These are phyloP conservation scores for Dendrocincla tyrannina DNA, from an alignment of 2,797 vertebrate genomes.

Conservation along the genomic window DNA sequence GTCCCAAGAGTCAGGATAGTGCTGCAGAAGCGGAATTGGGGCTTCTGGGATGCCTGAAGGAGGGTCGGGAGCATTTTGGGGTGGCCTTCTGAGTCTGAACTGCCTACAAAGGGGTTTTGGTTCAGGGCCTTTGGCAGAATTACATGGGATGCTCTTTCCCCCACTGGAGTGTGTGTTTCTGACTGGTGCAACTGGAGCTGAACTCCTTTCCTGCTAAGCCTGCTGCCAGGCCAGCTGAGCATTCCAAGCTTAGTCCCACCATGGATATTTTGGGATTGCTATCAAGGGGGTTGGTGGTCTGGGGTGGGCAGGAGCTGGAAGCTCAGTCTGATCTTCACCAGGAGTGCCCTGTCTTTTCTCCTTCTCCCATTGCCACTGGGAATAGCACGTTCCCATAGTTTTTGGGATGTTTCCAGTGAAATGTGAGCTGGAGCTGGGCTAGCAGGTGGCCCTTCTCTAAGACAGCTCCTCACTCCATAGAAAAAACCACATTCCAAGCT, in stretches of 20 bases:
- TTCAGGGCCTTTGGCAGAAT: background rate
- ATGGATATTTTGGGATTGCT: background rate
- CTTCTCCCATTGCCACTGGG: fast-evolving
- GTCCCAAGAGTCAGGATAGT: fast-evolving
- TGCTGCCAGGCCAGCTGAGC: background rate
- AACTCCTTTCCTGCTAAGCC: background rate
- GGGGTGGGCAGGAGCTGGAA: background rate
- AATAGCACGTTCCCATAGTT: background rate
- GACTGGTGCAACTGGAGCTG: background rate
- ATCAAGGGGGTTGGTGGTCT: background rate
- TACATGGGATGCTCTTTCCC: background rate
- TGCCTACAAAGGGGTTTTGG: background rate
- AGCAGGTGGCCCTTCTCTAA: conserved; percentile 14
- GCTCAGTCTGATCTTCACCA: background rate
- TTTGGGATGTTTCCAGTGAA: background rate
- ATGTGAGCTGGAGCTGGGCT: fast-evolving
- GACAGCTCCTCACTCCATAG: background rate
- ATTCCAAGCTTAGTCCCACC: background rate
- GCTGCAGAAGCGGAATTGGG: background rate
- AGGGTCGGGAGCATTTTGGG: background rate
- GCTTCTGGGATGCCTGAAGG: background rate
- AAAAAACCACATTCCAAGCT: conserved; percentile 33
- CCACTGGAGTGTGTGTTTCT: fast-evolving
- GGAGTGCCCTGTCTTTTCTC: background rate
- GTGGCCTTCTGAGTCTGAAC: background rate